Conservation (phyloP, 2,113 vertebrate genomes). For the Ancistrus triradiatus region DNA sequence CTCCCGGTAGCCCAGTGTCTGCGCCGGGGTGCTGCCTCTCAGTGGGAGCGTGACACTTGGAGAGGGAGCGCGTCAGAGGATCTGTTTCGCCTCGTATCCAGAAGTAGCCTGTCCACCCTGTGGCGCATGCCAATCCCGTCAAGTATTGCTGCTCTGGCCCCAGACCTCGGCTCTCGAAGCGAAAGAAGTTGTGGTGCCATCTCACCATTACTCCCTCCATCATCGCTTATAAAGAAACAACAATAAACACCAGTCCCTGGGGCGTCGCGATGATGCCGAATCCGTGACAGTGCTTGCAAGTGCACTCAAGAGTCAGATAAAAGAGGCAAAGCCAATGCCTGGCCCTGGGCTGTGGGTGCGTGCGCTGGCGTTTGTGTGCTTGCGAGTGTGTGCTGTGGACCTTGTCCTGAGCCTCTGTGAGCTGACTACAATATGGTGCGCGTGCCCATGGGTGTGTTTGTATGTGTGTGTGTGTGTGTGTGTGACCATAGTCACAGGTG, state of each 20-base stretch:
- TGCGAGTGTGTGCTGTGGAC: slow-evolving; percentile 21
- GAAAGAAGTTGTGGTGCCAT: background rate
- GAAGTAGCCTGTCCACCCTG: background rate
- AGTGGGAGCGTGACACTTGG: background rate
- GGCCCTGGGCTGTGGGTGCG: background rate
- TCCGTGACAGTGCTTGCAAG: background rate
- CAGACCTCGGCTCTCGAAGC: background rate
- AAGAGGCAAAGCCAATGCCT: slow-evolving; percentile 7
- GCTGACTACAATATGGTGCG: slow-evolving; percentile 26
- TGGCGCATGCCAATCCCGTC: background rate
- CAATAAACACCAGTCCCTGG: background rate
- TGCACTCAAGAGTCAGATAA: background rate
- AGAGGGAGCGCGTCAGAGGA: background rate
- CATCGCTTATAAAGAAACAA: slow-evolving; percentile 1
- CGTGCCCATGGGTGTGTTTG: slow-evolving; percentile 12
- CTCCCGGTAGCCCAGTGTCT: slow-evolving; percentile 26
- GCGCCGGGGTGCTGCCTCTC: slow-evolving; percentile 9
- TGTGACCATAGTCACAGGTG: background rate
- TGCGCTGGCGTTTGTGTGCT: slow-evolving; percentile 44
- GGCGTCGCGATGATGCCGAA: background rate
- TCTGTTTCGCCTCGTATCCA: slow-evolving; percentile 15
- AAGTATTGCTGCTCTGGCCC: background rate
- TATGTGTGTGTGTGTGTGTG: slow-evolving; percentile 25
- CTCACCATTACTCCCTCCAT: background rate
- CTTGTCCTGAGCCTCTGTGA: background rate